phyloP scores from a whole-genome alignment of 2,888 invertebrate genomes.

The Caenorhabditis sinica region DNA sequence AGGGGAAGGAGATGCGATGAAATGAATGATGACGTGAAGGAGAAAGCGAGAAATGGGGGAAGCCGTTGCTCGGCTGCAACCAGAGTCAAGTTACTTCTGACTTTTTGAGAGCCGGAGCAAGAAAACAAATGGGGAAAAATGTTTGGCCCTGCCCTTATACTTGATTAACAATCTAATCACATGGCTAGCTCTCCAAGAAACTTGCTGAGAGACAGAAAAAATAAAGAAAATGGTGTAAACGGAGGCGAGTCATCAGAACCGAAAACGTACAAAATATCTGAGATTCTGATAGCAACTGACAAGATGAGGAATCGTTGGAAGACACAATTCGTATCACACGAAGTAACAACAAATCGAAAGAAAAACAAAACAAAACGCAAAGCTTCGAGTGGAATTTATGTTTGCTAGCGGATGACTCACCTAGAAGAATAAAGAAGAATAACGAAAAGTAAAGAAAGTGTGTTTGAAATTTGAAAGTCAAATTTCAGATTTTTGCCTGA shows the following conservation, averaged over 20 bases:
- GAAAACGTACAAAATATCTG: conserved; percentile 19
- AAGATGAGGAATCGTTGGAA: conserved; percentile 28
- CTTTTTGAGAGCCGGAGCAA: neutral
- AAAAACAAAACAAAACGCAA: conserved; percentile 40
- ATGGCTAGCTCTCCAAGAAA: conserved; percentile 5
- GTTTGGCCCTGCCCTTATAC: neutral
- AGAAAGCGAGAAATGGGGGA: neutral
- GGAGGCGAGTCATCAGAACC: neutral
- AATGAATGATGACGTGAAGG: conserved; percentile 45
- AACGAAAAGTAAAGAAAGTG: neutral
- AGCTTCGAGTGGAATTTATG: conserved; percentile 25
- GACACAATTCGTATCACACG: conserved; percentile 47
- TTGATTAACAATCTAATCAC: conserved; percentile 9
- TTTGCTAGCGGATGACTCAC: conserved; percentile 30
- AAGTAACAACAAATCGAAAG: conserved; percentile 43
- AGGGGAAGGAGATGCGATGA: conserved; percentile 35
- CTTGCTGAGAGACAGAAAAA: conserved; percentile 1
- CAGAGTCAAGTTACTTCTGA: conserved; percentile 14
- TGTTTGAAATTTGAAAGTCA: conserved; percentile 2
- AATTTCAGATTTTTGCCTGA: neutral
- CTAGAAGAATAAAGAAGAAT: neutral
- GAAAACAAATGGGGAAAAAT: neutral
- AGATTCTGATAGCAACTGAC: conserved; percentile 30
- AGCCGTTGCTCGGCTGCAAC: conserved; percentile 25
- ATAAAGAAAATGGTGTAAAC: too few relatives aligned